Conservation (phyloP, 2,113 vertebrate species). For the Ochotona curzoniae region DNA sequence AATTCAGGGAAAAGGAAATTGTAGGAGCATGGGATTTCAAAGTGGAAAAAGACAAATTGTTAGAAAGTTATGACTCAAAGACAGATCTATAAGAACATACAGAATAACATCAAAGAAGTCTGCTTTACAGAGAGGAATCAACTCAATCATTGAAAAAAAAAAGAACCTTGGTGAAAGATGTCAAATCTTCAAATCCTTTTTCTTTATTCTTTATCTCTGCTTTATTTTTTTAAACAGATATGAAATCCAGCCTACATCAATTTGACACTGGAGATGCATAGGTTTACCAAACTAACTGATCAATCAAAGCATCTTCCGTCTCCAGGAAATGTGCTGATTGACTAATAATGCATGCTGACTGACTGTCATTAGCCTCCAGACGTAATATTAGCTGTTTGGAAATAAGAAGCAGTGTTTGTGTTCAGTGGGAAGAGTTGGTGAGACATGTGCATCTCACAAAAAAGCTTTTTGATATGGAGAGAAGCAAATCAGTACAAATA, state of each 20-base stretch:
- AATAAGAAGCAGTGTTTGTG: not conserved
- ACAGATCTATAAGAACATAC: not conserved
- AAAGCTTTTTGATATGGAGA: not conserved
- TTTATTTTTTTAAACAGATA: slow-evolving; percentile 18
- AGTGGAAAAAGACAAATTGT: not conserved
- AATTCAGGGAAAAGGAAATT: not conserved
- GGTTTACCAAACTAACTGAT: not conserved
- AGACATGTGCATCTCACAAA: not conserved
- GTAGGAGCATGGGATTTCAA: not conserved
- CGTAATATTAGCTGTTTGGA: not conserved
- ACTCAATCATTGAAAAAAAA: not conserved
- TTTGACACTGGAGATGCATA: not conserved
- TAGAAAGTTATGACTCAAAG: slow-evolving; percentile 17
- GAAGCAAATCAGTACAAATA: not conserved
- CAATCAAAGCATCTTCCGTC: slow-evolving; percentile 8
- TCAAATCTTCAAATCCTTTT: slow-evolving; percentile 8
- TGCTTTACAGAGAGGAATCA: slow-evolving; percentile 17
- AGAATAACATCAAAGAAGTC: not conserved
- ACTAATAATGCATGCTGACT: not conserved
- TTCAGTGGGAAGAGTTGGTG: not conserved
- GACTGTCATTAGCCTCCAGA: not conserved
- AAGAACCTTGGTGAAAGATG: slow-evolving; percentile 3
- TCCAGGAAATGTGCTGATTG: not conserved
- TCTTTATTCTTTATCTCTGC: not conserved
- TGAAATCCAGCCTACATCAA: not conserved